A percentile compares a stretch with the other conserved stretches of the same genome.
Evolutionary conservation across 2,797 vertebrate genomes (phyloP).

Genomic region (Bufotes viridis): DNA sequence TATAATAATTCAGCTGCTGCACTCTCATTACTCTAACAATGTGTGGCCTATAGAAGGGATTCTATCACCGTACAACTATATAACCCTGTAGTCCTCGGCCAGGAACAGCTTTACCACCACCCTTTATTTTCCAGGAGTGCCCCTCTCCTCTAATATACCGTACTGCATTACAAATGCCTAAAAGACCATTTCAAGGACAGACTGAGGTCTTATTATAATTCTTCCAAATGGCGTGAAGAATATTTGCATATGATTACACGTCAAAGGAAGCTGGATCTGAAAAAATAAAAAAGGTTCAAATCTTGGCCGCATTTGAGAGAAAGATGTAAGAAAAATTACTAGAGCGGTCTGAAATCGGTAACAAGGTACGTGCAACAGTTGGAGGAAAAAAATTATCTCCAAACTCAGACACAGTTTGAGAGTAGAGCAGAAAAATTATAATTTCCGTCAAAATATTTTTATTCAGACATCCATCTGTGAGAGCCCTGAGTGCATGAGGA

Average conservation of each 20-base stretch:
- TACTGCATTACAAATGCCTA: background rate
- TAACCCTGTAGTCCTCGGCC: background rate
- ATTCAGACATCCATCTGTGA: background rate
- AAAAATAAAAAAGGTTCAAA: background rate
- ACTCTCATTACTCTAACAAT: conserved; percentile 41
- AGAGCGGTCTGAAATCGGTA: background rate
- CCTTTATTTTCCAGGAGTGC: background rate
- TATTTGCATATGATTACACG: conserved; percentile 4
- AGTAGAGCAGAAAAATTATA: background rate
- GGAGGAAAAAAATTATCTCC: background rate
- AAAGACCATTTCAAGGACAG: background rate
- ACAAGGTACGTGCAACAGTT: background rate
- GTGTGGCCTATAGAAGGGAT: background rate
- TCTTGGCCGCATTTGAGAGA: background rate
- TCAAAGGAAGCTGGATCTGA: background rate
- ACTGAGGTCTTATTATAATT: background rate
- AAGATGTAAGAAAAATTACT: background rate
- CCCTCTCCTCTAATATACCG: background rate
- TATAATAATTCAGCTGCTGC: conserved; percentile 48
- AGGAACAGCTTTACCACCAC: background rate
- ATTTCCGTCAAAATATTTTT: background rate
- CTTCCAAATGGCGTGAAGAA: background rate
- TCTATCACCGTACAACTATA: background rate
- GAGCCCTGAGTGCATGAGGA: background rate
- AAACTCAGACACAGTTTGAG: background rate